Conservation (phyloP, 2,113 vertebrate genomes). For the Chionis minor region DNA sequence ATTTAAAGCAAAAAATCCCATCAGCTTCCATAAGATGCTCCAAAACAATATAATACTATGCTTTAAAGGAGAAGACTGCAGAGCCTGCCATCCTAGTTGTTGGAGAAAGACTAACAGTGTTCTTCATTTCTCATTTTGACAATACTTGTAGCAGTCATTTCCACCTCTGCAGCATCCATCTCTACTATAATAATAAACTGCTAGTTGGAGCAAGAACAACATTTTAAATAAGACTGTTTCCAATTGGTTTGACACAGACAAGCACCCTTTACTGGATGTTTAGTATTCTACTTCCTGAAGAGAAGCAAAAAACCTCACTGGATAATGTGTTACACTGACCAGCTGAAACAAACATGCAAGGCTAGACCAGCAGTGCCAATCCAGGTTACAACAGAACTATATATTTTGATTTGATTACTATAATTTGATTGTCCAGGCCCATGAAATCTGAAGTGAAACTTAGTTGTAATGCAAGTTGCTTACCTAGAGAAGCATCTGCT, state of each 20-base stretch:
- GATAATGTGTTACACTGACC: background rate
- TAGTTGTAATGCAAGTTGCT: background rate
- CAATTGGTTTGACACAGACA: background rate
- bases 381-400: background rate
- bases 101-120: background rate
- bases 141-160: background rate
- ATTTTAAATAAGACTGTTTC: background rate
- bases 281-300: background rate
- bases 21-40: background rate
- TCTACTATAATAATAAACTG: background rate
- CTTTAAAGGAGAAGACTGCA: background rate
- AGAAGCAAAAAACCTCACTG: background rate
- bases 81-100: background rate
- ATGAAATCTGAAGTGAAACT: background rate
- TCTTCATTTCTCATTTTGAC: background rate
- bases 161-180: background rate
- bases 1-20: background rate
- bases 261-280: background rate
- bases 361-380: background rate
- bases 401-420: too few species aligned
- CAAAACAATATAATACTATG: background rate
- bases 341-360: background rate
- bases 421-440: background rate
- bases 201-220: background rate
- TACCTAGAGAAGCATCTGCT: background rate